These are phyloP conservation scores for Conistra vaccinii DNA, from an alignment of 2,888 invertebrate species.

Conservation along the genomic window DNA sequence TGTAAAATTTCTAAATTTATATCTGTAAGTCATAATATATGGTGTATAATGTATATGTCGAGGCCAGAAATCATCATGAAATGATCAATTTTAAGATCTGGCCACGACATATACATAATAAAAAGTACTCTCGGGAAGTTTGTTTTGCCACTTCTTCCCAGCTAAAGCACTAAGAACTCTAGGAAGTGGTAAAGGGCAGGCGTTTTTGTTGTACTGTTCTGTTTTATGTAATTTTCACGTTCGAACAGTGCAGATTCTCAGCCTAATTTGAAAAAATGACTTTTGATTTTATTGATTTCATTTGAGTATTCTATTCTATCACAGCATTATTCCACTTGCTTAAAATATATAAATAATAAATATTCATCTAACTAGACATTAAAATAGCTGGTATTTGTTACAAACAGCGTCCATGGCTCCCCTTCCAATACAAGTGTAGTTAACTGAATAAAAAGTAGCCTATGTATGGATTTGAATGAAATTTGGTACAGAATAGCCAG, in stretches of 20 bases:
- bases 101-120: no score
- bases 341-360: neutral
- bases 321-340: neutral
- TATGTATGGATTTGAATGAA: constrained; percentile 23
- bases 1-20: neutral
- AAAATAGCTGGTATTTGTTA: neutral
- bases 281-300: neutral
- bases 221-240: neutral
- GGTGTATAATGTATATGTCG: neutral
- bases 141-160: neutral
- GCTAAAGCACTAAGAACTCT: neutral
- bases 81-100: no score
- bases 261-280: neutral
- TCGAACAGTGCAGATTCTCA: neutral
- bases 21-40: neutral
- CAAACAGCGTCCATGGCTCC: neutral
- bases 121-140: no score
- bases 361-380: neutral
- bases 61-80: no score
- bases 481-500: constrained; percentile 19
- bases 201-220: neutral
- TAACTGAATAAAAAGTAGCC: constrained; percentile 28
- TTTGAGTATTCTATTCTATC: constrained; percentile 1
- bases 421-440: constrained; percentile 11
- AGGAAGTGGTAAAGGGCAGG: neutral